Evolutionary conservation across 1,140 invertebrate genomes (phyloP), one percentile per base, ranked within the genome.

Genomic region (Drosophila lowei): DNA sequence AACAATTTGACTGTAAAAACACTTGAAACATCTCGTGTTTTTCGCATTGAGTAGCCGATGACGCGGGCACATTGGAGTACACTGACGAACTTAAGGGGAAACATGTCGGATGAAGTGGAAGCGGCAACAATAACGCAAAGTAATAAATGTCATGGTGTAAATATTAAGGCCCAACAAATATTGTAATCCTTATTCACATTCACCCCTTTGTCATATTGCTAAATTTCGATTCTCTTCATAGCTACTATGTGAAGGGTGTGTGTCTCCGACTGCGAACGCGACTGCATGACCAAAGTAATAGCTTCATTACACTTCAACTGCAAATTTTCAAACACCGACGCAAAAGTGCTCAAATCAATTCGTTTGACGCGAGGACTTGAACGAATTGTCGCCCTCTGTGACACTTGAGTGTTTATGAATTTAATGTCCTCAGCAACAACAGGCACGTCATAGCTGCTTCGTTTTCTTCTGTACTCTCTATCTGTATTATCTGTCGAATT

Each of bases 1-100:
- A 89, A 89, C 84, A 84, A 84, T 89, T 88, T 84, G 76, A 88
- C 84, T 83, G 84, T 79, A 71, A 88, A 89, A 84, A 89, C 77
- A 88, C 84, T 88, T 83, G 84, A 88, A 84, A 79, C 72, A 84
- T 47, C 72, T 89, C 77, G 61, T 53, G 63, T 84, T 78, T 89
- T 83, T 89, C 67, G 50, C 76, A 77, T 80, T 44, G 62, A 67
- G 44, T 16, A 44, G 41, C 30, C 34, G 25, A 47, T 42, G 52
- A 56, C 59, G 23, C 43, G 53, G 55, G 66, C 55, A 34, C 53
- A 47, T 46, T 28, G 25, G 7, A 41, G 43, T 57, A 15, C 38
- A 16, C n/a, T 55, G 38, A 42, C 62, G 52, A 47, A 30, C 50
- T 48, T n/a, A 16, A 48, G 34, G 50, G 65, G 65, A 55, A 58